Percentiles rank a stretch among this genome's conserved stretches.
phyloP scores from a whole-genome alignment of 2,888 invertebrate species.

The Macrosiphum euphorbiae region DNA sequence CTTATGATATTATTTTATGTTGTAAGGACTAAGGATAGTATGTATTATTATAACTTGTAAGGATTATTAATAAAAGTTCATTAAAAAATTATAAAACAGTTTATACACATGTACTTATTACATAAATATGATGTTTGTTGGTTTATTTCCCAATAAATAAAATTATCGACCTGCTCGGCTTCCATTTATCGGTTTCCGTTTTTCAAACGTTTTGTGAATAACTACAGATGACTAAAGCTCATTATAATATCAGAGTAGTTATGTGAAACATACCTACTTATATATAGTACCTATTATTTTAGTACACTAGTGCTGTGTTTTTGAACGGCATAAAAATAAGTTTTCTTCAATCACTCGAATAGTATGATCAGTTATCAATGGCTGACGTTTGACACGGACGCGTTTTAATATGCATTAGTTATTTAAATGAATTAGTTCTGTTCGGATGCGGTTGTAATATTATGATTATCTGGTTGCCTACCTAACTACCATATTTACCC shows the following conservation, averaged over 20 bases:
- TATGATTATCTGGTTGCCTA: too few species aligned
- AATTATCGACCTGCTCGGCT: not conserved
- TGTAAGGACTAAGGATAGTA: not conserved
- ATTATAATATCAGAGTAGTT: not conserved
- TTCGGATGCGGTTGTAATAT: not conserved
- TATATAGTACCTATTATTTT: not conserved
- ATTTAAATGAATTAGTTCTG: not conserved
- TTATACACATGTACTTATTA: not conserved
- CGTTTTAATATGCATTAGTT: not conserved
- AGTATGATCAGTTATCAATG: not conserved
- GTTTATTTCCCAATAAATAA: not conserved
- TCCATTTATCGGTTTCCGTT: too few species aligned
- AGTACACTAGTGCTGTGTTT: not conserved
- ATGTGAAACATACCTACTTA: not conserved
- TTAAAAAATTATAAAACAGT: conserved; percentile 24
- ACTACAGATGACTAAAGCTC: not conserved
- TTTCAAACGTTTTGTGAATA: not conserved
- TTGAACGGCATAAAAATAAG: not conserved
- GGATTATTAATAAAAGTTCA: conserved; percentile 45
- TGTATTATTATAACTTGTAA: conserved; percentile 46
- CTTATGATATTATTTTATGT: not conserved
- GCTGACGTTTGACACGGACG: not conserved
- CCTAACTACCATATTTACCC: not conserved
- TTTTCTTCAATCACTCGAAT: not conserved
- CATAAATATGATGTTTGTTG: not conserved